A percentile compares a stretch with the other conserved stretches of the same genome.
Conservation (phyloP, 2,113 vertebrate genomes). For the Callaeas wilsoni region DNA sequence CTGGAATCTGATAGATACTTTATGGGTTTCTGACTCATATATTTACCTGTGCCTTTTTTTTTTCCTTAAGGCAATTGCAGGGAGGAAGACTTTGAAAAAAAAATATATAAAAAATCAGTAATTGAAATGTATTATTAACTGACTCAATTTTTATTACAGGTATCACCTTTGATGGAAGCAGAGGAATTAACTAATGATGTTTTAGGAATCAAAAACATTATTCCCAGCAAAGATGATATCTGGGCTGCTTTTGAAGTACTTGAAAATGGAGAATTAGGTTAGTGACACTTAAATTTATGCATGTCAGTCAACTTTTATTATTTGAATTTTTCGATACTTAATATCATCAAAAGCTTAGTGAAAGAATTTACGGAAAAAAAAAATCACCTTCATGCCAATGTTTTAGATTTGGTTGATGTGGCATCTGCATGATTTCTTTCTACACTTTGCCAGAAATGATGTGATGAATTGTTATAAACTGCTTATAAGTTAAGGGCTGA, state of each 20-base stretch:
- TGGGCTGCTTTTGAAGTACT: constrained; percentile 94
- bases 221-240: constrained; percentile 68
- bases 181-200: constrained; percentile 82
- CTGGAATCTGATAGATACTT: background rate
- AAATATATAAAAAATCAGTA: background rate
- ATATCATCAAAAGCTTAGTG: background rate
- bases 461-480: background rate
- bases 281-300: background rate
- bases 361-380: background rate
- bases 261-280: constrained; percentile 95
- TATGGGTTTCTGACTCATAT: background rate
- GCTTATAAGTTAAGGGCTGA: background rate
- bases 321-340: background rate
- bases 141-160: constrained; percentile 65
- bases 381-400: background rate
- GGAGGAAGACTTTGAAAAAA: background rate
- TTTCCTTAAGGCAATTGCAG: background rate
- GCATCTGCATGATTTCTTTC: background rate
- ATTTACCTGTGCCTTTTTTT: background rate
- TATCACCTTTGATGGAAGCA: constrained; percentile 87
- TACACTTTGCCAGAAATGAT: background rate
- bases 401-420: background rate
- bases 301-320: background rate
- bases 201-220: constrained; percentile 82
- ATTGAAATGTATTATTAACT: background rate